These are phyloP conservation scores for Dinomys branickii DNA, from an alignment of 2,113 vertebrate species.

Conservation along the genomic window DNA sequence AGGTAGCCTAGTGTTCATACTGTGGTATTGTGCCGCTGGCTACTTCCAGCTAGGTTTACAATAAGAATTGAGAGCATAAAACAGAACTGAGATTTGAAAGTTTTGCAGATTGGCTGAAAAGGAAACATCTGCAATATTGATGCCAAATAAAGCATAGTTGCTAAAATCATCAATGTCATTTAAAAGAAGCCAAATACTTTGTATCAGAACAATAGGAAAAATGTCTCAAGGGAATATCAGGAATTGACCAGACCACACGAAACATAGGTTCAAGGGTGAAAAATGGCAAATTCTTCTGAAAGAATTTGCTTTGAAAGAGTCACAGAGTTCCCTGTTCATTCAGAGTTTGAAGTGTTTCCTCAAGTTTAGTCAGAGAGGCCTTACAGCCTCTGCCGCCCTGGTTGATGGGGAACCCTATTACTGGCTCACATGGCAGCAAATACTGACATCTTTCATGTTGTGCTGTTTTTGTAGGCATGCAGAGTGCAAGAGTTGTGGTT, in stretches of 20 bases:
- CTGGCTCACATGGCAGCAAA: neutral
- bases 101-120: neutral
- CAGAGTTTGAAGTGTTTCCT: neutral
- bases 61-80: neutral
- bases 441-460: neutral
- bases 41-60: neutral
- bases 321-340: neutral
- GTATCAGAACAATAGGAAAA: neutral
- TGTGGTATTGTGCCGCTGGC: neutral
- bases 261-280: neutral
- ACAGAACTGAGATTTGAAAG: neutral
- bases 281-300: neutral
- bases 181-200: neutral
- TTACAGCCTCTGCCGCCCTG: neutral
- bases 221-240: neutral
- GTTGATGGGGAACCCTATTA: neutral
- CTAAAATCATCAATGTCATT: neutral
- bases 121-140: neutral
- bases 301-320: neutral
- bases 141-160: neutral
- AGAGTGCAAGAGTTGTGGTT: neutral
- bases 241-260: neutral
- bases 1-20: neutral
- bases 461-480: neutral
- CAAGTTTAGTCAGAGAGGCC: neutral